Percentiles rank a stretch among this genome's conserved stretches.
Evolutionary conservation across 2,797 vertebrate species (phyloP).

Genomic region (Buphagus erythrorhynchus): DNA sequence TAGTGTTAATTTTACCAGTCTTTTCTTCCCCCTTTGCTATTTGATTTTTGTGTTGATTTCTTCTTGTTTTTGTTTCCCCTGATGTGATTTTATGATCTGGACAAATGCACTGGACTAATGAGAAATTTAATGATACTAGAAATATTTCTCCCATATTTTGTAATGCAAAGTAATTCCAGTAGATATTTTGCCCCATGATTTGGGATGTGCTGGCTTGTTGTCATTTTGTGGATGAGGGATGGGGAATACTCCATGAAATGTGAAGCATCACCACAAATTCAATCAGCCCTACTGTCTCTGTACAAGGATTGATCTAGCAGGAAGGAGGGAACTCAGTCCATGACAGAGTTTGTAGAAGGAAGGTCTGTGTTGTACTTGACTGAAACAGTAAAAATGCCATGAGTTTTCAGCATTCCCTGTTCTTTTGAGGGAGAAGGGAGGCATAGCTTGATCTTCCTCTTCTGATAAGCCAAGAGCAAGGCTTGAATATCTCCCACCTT

Average conservation of each 20-base stretch:
- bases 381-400: background rate
- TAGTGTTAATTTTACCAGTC: background rate
- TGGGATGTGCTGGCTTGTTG: background rate
- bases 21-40: background rate
- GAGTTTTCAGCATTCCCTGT: background rate
- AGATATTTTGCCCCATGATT: background rate
- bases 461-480: background rate
- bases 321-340: background rate
- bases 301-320: background rate
- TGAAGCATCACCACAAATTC: background rate
- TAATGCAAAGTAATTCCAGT: slow-evolving; percentile 3
- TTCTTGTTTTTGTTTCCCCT: background rate
- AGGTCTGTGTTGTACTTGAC: background rate
- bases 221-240: background rate
- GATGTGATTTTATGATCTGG: background rate
- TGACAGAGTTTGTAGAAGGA: background rate
- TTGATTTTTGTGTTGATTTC: background rate
- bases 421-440: background rate
- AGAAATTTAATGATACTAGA: slow-evolving; percentile 57
- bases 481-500: background rate
- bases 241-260: background rate
- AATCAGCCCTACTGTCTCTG: background rate
- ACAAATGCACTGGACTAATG: slow-evolving; percentile 30
- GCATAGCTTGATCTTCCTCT: background rate
- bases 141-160: slow-evolving; percentile 2